Evolutionary conservation across 2,797 vertebrate species (phyloP).

Genomic region (Hafferia zeledoni): DNA sequence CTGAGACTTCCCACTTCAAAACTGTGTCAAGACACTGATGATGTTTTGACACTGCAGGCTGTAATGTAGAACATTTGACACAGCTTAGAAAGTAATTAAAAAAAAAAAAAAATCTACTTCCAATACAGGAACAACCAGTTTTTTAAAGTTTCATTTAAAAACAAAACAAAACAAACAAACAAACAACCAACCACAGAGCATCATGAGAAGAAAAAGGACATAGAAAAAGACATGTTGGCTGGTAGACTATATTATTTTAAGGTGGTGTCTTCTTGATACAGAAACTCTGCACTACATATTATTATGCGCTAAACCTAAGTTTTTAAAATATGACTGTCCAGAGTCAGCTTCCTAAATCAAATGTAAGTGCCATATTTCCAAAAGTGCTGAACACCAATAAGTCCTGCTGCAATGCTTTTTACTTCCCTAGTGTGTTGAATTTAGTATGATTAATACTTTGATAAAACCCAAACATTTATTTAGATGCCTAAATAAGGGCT

Average conservation of each 20-base stretch:
- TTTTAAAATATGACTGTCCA: neutral
- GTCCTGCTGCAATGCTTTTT: neutral
- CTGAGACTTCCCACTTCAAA: conserved; percentile 36
- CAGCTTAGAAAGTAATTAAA: conserved; percentile 1
- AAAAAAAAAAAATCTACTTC: neutral
- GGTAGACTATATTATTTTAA: neutral
- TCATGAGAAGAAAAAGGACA: neutral
- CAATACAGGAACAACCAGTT: neutral
- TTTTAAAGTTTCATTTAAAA: neutral
- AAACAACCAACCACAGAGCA: neutral
- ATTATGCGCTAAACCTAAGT: neutral
- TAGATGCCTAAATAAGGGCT: neutral
- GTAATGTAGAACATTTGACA: conserved; percentile 19
- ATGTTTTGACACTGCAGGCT: conserved; percentile 50
- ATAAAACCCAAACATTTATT: neutral
- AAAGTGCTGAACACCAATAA: neutral
- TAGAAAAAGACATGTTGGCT: neutral
- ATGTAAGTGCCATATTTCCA: neutral
- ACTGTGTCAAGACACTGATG: conserved; percentile 48
- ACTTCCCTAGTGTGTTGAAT: neutral
- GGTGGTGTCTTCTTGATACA: neutral
- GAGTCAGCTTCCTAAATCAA: conserved; percentile 11
- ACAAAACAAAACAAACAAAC: neutral
- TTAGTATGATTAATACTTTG: neutral
- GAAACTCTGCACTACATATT: neutral